A percentile compares a stretch with the other conserved stretches of the same genome.
Evolutionary conservation across 2,888 invertebrate genomes (phyloP).

Genomic region (Morpho achilles): DNA sequence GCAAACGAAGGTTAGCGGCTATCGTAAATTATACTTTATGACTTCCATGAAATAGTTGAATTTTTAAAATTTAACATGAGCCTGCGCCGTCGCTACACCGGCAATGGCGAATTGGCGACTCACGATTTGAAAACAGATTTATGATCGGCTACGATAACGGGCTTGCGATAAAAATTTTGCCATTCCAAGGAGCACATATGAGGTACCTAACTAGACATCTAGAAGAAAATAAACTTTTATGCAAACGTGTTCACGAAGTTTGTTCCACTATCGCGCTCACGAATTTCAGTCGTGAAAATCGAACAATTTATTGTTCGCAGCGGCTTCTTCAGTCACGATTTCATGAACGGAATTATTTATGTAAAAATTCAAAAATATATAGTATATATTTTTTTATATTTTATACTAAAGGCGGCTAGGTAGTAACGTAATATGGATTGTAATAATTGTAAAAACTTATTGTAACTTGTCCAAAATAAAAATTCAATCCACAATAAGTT

Average conservation of each 20-base stretch:
- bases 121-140: conserved; percentile 78
- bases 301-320: conserved; percentile 35
- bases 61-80: conserved; percentile 48
- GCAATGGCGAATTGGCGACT: conserved; percentile 67
- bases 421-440: too few species aligned
- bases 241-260: conserved; percentile 52
- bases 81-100: conserved; percentile 48
- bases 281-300: conserved; percentile 56
- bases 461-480: too few species aligned
- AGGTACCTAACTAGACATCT: conserved; percentile 25
- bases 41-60: conserved; percentile 43
- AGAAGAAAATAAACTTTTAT: conserved; percentile 26
- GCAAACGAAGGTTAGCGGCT: conserved; percentile 47
- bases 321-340: conserved; percentile 42
- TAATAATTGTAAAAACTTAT: too few species aligned
- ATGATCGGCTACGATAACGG: conserved; percentile 77
- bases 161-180: conserved; percentile 74
- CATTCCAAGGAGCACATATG: conserved; percentile 50
- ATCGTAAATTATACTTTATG: conserved; percentile 63
- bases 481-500: too few species aligned
- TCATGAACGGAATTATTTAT: too few species aligned
- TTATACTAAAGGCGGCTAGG: too few species aligned
- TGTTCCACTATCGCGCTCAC: conserved; percentile 44
- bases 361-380: too few species aligned
- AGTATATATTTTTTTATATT: too few species aligned